Percentiles rank a stretch among this genome's conserved stretches.
phyloP scores from a whole-genome alignment of 2,113 vertebrate species.

The Hippocampus mohnikei region DNA sequence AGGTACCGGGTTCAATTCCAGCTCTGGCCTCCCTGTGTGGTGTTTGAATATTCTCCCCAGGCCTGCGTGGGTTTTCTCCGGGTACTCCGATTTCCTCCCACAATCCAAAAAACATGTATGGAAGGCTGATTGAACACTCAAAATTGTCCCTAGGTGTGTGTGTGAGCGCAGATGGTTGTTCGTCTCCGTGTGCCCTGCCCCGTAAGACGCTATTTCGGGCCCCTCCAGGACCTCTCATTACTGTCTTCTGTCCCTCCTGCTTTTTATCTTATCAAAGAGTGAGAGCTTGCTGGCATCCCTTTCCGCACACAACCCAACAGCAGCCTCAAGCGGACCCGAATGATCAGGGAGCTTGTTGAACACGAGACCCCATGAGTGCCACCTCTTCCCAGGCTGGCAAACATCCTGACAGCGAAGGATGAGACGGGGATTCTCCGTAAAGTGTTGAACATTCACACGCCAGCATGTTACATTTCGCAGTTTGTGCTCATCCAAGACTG shows the following conservation, averaged over 20 bases:
- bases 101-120: too few species aligned
- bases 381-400: conserved; percentile 42
- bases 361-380: conserved; percentile 54
- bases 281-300: conserved; percentile 31
- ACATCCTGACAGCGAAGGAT: conserved; percentile 49
- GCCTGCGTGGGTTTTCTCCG: too few species aligned
- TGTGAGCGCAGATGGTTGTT: too few species aligned
- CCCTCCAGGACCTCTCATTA: conserved; percentile 62
- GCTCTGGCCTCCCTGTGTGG: too few species aligned
- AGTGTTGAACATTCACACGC: conserved; percentile 31
- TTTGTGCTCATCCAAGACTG: conserved; percentile 48
- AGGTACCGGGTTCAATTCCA: too few species aligned
- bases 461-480: conserved; percentile 50
- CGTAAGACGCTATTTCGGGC: conserved; percentile 48
- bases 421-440: conserved; percentile 52
- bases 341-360: conserved; percentile 61
- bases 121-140: too few species aligned
- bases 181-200: not conserved
- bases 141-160: too few species aligned
- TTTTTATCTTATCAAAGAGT: conserved; percentile 43
- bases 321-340: conserved; percentile 39
- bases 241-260: conserved; percentile 33
- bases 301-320: not conserved
- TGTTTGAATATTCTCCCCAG: too few species aligned
- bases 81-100: too few species aligned